Percentiles rank a stretch among this genome's conserved stretches.
phyloP scores from a whole-genome alignment of 2,797 vertebrate genomes.

The Peromyscus aztecus region DNA sequence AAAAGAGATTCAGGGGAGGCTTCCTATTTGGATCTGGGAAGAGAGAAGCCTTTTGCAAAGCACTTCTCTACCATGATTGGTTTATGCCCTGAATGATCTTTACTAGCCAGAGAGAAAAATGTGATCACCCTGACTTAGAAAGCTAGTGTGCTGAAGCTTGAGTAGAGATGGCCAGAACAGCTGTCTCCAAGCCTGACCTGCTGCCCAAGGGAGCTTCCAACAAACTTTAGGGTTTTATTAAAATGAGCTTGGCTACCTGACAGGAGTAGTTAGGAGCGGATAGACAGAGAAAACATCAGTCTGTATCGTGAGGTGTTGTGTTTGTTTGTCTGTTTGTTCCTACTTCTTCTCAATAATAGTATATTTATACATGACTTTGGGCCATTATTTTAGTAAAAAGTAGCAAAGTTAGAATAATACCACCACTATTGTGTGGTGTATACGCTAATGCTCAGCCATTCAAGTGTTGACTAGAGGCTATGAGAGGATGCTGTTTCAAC shows the following conservation, averaged over 20 bases:
- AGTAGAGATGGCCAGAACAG: background rate
- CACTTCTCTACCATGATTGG: too few species aligned
- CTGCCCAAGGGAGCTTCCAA: background rate
- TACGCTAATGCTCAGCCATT: background rate
- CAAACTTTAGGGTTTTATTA: background rate
- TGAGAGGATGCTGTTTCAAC: background rate
- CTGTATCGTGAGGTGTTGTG: too few species aligned
- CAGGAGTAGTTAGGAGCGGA: background rate
- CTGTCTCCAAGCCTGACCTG: background rate
- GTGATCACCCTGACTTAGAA: background rate
- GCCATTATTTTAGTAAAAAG: conserved; percentile 24
- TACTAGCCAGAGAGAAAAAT: background rate
- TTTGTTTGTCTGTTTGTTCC: background rate
- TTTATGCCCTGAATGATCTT: background rate
- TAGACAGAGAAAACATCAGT: background rate
- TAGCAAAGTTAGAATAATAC: background rate
- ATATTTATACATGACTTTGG: background rate
- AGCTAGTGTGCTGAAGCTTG: background rate
- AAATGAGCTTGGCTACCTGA: background rate
- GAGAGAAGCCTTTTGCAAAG: background rate
- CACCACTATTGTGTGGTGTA: background rate
- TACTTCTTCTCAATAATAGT: background rate
- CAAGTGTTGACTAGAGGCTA: background rate
- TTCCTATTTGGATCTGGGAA: background rate
- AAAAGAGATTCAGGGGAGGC: background rate